phyloP scores from a whole-genome alignment of 2,797 vertebrate species.

The Pampus argenteus region DNA sequence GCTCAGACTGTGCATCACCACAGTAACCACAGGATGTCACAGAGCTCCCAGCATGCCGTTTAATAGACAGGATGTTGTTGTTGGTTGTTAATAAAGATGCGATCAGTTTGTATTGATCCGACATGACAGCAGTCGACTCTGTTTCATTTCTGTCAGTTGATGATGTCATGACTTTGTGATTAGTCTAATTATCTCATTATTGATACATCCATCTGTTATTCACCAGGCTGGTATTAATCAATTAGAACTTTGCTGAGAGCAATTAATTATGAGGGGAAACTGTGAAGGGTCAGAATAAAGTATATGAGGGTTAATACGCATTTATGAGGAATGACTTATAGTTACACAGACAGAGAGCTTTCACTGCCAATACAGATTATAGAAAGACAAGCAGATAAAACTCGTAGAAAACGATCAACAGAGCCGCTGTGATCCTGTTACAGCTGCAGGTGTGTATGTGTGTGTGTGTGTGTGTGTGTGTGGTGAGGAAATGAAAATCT shows the following conservation, averaged over 20 bases:
- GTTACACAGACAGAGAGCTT: too few relatives aligned
- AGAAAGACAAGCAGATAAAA: neutral
- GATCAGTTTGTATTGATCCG: constrained; percentile 22
- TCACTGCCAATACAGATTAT: neutral
- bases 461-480: neutral
- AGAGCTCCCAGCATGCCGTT: neutral
- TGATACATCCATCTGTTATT: too few relatives aligned
- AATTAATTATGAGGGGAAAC: too few relatives aligned
- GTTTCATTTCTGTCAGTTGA: too few relatives aligned
- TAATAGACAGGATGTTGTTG: neutral
- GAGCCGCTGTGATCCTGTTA: neutral
- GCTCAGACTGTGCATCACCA: neutral
- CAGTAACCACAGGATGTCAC: neutral
- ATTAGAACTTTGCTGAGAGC: too few relatives aligned
- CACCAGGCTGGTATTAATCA: too few relatives aligned
- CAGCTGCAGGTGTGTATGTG: neutral
- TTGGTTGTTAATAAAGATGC: neutral
- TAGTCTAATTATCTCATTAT: too few relatives aligned
- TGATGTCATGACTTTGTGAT: too few relatives aligned
- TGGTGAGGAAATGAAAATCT: constrained; percentile 13
- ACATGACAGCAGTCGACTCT: neutral
- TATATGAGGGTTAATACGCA: too few relatives aligned
- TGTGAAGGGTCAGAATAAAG: too few relatives aligned
- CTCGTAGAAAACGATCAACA: neutral
- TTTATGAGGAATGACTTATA: too few relatives aligned